Conservation (phyloP, 2,888 invertebrate genomes). For the Cremastobaeus sp. region DNA sequence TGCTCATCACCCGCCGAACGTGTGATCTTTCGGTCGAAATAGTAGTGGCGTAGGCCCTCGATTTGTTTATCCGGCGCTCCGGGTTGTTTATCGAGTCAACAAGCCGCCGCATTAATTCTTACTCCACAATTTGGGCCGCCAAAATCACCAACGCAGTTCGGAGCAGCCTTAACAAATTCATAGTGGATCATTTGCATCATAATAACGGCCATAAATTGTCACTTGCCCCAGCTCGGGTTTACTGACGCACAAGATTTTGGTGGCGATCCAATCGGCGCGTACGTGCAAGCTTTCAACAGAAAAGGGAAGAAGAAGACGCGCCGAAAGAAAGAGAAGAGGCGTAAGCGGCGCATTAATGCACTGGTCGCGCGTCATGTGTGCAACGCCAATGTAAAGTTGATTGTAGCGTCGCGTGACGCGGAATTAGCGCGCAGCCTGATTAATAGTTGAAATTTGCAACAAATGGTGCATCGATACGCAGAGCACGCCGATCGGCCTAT, state of each 20-base stretch:
- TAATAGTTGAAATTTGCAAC: no score
- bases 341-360: no score
- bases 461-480: no score
- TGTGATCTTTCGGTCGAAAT: neutral
- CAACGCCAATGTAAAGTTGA: no score
- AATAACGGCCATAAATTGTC: constrained; percentile 33
- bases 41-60: constrained; percentile 4
- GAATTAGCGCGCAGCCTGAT: no score
- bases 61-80: constrained; percentile 14
- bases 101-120: constrained; percentile 19
- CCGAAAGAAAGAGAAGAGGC: no score
- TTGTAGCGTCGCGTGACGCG: no score
- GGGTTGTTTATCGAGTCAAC: constrained; percentile 27
- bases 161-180: constrained; percentile 29
- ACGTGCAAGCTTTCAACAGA: neutral
- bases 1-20: no score
- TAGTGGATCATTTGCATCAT: constrained; percentile 36
- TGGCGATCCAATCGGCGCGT: constrained; percentile 25
- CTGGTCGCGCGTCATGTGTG: no score
- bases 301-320: no score
- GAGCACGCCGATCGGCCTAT: no score
- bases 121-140: neutral
- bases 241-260: constrained; percentile 41
- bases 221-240: constrained; percentile 13
- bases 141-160: constrained; percentile 18